Evolutionary conservation across 2,113 vertebrate genomes (phyloP), one percentile per base, ranked within the genome.

Genomic region (Prietella phreatophila): DNA sequence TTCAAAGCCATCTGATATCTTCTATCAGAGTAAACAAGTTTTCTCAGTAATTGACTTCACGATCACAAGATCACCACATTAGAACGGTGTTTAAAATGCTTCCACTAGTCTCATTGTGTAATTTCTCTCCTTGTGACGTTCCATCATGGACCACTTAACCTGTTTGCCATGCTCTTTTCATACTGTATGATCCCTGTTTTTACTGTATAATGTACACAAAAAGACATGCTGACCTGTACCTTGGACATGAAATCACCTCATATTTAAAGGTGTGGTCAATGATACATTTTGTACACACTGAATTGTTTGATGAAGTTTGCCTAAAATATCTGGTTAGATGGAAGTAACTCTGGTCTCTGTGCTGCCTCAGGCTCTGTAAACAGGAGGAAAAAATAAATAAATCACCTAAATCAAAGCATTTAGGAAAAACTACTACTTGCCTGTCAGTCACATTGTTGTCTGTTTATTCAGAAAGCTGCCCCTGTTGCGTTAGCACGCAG

Each of bases 1-100:
- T 55, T 69, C 63, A 63, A 86, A 53, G 19, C 85, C n/a, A 39
- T 86, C 58, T 65, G 10, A 61, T 65, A 65, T 65, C 76, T 56
- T 67, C 61, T 50, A 22, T 81, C 47, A 80, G 60, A 39, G 75
- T 67, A 80, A 80, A 86, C 85, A 81, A 50, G 76, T 25, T 50
- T 30, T 86, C 33, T 53, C 60, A 7, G 47, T 67, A 80, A 65
- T 55, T 86, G 76, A 86, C 39, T 81, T 67, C 14, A 17, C n/a
- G 50, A 85, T 76, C 56, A 79, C 85, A 53, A 55, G 60, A 22
- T 63, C 76, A 50, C 73, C 39, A 47, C 42, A 22, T n/a, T 39
- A 65, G 71, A 85, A 58, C 63, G 39, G 75, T 50, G 15, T 30
- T 30, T 79, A 75, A 79, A 61, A 86, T 39, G 39, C 25, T 65